These are phyloP conservation scores for Leptogaster cylindrica DNA, from an alignment of 2,888 invertebrate species.

Conservation along the genomic window DNA sequence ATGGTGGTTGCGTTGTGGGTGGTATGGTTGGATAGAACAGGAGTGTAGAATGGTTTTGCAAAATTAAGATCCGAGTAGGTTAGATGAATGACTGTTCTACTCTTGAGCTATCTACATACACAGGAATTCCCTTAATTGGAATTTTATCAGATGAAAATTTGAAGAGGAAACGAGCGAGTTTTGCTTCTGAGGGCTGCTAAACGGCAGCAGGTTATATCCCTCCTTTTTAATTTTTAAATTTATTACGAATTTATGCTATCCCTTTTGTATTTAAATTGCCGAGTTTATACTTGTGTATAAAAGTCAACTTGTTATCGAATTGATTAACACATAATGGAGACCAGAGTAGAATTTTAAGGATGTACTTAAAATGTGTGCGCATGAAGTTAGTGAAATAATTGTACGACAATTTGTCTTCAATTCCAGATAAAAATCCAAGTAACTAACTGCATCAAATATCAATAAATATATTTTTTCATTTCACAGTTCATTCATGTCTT, in stretches of 20 bases:
- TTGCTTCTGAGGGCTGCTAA: constrained; percentile 10
- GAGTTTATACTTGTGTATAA: too few relatives aligned
- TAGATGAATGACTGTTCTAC: constrained; percentile 31
- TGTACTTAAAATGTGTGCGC: too few relatives aligned
- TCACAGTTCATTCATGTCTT: too few relatives aligned
- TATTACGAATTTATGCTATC: constrained; percentile 27
- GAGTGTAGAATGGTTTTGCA: neutral
- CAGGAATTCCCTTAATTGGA: constrained; percentile 39
- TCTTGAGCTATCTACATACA: constrained; percentile 17
- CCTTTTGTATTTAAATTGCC: constrained; percentile 20
- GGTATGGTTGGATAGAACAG: neutral
- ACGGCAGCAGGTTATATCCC: constrained; percentile 6
- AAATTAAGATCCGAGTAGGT: constrained; percentile 28
- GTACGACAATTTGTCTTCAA: too few relatives aligned
- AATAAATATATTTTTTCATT: too few relatives aligned
- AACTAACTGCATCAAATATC: too few relatives aligned
- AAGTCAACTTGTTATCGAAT: too few relatives aligned
- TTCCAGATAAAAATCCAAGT: too few relatives aligned
- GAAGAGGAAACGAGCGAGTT: constrained; percentile 28
- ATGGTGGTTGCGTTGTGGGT: neutral
- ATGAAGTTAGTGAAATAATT: too few relatives aligned
- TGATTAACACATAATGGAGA: too few relatives aligned
- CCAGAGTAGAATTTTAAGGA: too few relatives aligned
- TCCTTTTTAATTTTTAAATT: constrained; percentile 37
- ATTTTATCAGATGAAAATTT: constrained; percentile 40